Evolutionary conservation across 1,140 invertebrate species (phyloP), one percentile per base, ranked within the genome.

Genomic region (Oppia nitens): DNA sequence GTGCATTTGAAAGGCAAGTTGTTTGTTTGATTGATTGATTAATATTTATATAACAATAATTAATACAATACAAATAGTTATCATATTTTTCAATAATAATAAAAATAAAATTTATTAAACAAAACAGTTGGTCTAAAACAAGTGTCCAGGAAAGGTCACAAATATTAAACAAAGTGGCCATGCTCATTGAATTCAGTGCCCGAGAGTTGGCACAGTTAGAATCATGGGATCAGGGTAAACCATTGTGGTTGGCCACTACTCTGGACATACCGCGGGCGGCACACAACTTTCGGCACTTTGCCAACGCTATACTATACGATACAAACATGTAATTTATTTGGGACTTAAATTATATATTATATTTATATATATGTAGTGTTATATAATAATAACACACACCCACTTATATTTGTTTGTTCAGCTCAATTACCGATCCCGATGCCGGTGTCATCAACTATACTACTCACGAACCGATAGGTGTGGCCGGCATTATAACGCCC

Each of bases 181-280:
- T 79, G 59, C 55, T 77, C 4, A 65, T 80, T 24, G 78, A 80
- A 62, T 64, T 66, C 9, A 65, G 71, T 24, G 53, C 75, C 11
- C 71, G 76, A 29, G 74, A 75, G 51, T 75, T 80, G 66, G 77
- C 78, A 2, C 62, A 66, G 49, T 66, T 75, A 0, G 79, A 80
- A 66, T 77, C 76, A 3, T 66, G 63, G 47, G 79, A 80, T 66
- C 78, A 81, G 67, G 79, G 79, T 1, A 80, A 81, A 65, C 76
- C 78, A 3, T 59, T 80, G 3, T 72, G 68, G 68, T 64, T 78
- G 47, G 72, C 78, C 2, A 72, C 65, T 50, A 66, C 60, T 27
- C 65, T 78, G 21, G 78, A 81, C 62, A 79, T 81, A 60, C 78
- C 79, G 3, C 69, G 79, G 60, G 75, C 75, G 50, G 70, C 77